phyloP scores from a whole-genome alignment of 2,113 vertebrate species.

The Corydoras sp. region DNA sequence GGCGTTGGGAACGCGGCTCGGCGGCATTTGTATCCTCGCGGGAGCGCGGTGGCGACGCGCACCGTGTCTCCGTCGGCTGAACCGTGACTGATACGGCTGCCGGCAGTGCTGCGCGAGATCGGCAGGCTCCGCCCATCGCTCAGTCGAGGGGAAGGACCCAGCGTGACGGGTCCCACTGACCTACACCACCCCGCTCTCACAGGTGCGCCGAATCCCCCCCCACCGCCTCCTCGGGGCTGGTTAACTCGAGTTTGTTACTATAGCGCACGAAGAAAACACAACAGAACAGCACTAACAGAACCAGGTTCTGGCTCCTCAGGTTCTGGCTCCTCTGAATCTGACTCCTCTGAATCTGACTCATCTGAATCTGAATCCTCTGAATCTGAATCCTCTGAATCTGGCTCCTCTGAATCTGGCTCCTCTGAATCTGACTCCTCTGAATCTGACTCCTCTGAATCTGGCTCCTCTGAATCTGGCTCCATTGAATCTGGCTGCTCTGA shows the following conservation, averaged over 20 bases:
- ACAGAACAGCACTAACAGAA: too few species aligned
- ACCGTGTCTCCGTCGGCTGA: constrained; percentile 6
- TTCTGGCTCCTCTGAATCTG: too few species aligned
- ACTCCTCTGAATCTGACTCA: too few species aligned
- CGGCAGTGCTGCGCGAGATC: constrained; percentile 16
- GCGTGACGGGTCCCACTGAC: constrained; percentile 17
- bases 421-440: too few species aligned
- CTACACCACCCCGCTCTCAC: not conserved
- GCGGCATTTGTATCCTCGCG: not conserved
- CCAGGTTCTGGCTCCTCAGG: too few species aligned
- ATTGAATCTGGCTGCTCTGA: too few species aligned
- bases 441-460: too few species aligned
- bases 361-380: too few species aligned
- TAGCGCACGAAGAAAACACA: too few species aligned
- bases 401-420: too few species aligned
- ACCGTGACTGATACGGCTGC: constrained; percentile 21
- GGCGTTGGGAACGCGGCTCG: not conserved
- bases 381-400: too few species aligned
- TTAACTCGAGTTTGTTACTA: not conserved
- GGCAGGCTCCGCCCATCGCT: constrained; percentile 24
- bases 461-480: too few species aligned
- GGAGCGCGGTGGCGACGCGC: not conserved
- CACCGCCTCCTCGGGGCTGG: constrained; percentile 20
- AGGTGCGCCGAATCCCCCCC: not conserved
- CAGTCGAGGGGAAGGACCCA: constrained; percentile 22